These are phyloP conservation scores for Silurus meridionalis DNA, from an alignment of 2,113 vertebrate species.

Conservation along the genomic window DNA sequence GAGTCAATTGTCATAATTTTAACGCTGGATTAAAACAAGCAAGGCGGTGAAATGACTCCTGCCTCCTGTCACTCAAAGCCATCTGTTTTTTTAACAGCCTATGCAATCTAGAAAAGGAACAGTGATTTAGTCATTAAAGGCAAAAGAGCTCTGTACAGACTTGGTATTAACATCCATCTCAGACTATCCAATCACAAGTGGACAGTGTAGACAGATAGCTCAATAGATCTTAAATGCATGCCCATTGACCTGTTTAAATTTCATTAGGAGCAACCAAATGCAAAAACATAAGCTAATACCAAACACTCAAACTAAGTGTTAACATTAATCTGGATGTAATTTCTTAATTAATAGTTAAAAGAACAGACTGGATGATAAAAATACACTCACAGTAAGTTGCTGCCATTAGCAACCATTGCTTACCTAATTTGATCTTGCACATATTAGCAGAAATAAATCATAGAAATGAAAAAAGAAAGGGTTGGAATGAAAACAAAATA, in stretches of 20 bases:
- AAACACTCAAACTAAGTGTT: neutral
- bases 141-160: slow-evolving; percentile 18
- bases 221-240: neutral
- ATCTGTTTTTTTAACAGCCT: slow-evolving; percentile 38
- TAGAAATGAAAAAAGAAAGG: neutral
- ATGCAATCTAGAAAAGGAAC: slow-evolving; percentile 24
- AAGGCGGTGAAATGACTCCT: slow-evolving; percentile 42
- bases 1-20: slow-evolving; percentile 46
- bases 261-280: neutral
- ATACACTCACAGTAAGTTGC: neutral
- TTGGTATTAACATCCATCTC: neutral
- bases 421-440: neutral
- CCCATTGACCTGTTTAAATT: neutral
- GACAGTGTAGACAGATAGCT: neutral
- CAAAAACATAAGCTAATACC: neutral
- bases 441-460: neutral
- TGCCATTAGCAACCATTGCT: neutral
- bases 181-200: neutral
- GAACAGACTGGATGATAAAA: neutral
- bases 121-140: slow-evolving; percentile 42
- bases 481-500: neutral
- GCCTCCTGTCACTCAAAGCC: slow-evolving; percentile 39
- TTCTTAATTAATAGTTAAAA: neutral
- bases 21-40: slow-evolving; percentile 52
- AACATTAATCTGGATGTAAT: neutral